Evolutionary conservation across 2,888 invertebrate genomes (phyloP).

Genomic region (Cerastoderma edule): DNA sequence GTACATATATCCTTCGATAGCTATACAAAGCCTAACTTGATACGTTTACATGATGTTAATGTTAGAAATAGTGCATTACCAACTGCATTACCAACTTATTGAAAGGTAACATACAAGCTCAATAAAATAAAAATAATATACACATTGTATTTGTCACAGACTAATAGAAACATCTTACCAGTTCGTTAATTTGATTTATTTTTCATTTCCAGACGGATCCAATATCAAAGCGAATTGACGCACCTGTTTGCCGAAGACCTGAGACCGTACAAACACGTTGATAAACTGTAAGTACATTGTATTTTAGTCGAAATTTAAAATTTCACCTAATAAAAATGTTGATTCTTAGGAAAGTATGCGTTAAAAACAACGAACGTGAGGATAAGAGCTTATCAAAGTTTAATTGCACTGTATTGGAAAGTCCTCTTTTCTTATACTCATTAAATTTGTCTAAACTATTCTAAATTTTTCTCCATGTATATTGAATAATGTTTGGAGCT

Average conservation of each 20-base stretch:
- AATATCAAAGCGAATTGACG: conserved; percentile 42
- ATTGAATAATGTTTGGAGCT: too few species aligned
- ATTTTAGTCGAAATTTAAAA: too few species aligned
- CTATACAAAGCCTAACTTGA: neutral
- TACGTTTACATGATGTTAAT: neutral
- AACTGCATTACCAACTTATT: neutral
- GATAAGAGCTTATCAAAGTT: too few species aligned
- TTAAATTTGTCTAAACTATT: neutral
- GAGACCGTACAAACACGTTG: conserved; percentile 30
- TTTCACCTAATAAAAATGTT: too few species aligned
- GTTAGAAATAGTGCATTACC: neutral
- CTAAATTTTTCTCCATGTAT: too few species aligned
- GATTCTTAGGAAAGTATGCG: too few species aligned
- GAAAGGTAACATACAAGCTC: neutral
- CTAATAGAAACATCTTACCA: neutral
- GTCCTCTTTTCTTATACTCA: neutral
- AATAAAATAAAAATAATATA: neutral
- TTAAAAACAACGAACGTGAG: too few species aligned
- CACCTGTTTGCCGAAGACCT: conserved; percentile 30
- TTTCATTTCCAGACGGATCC: conserved; percentile 49
- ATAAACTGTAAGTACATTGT: conserved; percentile 50
- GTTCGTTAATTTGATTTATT: neutral
- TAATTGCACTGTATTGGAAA: neutral
- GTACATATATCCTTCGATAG: too few species aligned
- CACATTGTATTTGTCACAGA: neutral